Percentiles rank a stretch among this genome's conserved stretches.
phyloP scores from a whole-genome alignment of 2,797 vertebrate genomes.

The Ara ararauna region DNA sequence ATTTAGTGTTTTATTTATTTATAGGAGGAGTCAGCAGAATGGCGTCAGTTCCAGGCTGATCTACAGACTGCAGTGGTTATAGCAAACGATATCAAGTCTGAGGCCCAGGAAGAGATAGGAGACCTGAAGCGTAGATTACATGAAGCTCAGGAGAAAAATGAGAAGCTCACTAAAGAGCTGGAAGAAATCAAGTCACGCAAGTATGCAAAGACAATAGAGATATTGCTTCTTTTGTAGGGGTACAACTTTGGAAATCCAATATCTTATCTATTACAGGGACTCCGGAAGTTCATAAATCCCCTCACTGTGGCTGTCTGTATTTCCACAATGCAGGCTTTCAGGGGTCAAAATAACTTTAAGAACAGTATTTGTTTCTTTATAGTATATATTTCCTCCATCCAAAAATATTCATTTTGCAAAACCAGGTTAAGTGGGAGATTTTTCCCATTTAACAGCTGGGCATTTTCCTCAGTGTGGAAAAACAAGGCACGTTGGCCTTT shows the following conservation, averaged over 20 bases:
- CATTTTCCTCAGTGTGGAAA: background rate
- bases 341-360: accelerated
- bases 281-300: background rate
- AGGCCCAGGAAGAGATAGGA: conserved; percentile 96
- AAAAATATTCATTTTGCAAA: background rate
- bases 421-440: background rate
- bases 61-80: conserved; percentile 96
- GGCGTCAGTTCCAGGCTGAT: conserved; percentile 97
- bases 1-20: background rate
- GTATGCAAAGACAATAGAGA: conserved; percentile 74
- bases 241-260: background rate
- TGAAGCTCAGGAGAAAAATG: conserved; percentile 91
- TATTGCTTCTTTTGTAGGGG: background rate
- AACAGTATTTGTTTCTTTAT: background rate
- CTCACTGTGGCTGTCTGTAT: background rate
- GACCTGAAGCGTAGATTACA: conserved; percentile 91
- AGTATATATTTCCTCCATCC: background rate
- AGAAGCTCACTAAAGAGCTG: conserved; percentile 92
- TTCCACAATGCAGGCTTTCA: background rate
- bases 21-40: conserved; percentile 95
- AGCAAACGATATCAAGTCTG: conserved; percentile 96
- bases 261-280: background rate
- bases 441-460: background rate
- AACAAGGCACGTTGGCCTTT: background rate
- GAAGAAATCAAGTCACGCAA: conserved; percentile 96